These are phyloP conservation scores for Troilus luridus DNA, from an alignment of 2,888 invertebrate species.

Conservation along the genomic window DNA sequence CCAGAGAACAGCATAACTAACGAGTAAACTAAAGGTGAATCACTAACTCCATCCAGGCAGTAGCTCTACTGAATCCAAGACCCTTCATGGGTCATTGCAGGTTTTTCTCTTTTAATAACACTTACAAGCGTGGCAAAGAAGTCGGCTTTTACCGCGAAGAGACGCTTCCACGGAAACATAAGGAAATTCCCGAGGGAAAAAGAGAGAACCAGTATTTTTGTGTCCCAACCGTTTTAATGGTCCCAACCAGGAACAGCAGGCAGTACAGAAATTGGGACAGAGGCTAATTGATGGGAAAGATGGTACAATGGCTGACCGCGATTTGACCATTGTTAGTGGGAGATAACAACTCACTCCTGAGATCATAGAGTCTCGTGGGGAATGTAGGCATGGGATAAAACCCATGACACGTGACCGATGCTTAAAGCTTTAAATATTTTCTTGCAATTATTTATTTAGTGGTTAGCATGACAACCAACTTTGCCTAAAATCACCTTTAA, in stretches of 20 bases:
- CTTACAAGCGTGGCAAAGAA: background rate
- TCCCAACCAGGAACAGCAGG: constrained; percentile 28
- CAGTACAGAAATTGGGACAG: constrained; percentile 27
- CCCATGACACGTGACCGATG: background rate
- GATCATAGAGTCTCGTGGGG: background rate
- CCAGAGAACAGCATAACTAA: background rate
- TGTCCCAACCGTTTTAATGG: constrained; percentile 27
- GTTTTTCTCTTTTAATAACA: background rate
- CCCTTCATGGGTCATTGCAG: no score
- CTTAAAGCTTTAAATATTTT: background rate
- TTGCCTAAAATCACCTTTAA: no score
- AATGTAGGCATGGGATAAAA: background rate
- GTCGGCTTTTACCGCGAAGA: background rate
- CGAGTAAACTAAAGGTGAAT: no score
- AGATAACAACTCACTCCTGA: constrained; percentile 24
- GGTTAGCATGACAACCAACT: no score
- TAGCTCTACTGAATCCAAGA: no score
- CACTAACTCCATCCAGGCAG: no score
- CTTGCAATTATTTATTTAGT: background rate
- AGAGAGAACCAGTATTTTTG: background rate
- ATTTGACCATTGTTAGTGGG: constrained; percentile 11
- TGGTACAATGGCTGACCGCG: constrained; percentile 27
- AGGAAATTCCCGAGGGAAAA: background rate
- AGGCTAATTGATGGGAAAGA: constrained; percentile 42
- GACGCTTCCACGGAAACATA: background rate